Conservation (phyloP, 2,113 vertebrate species). For the Bombycilla garrulus region DNA sequence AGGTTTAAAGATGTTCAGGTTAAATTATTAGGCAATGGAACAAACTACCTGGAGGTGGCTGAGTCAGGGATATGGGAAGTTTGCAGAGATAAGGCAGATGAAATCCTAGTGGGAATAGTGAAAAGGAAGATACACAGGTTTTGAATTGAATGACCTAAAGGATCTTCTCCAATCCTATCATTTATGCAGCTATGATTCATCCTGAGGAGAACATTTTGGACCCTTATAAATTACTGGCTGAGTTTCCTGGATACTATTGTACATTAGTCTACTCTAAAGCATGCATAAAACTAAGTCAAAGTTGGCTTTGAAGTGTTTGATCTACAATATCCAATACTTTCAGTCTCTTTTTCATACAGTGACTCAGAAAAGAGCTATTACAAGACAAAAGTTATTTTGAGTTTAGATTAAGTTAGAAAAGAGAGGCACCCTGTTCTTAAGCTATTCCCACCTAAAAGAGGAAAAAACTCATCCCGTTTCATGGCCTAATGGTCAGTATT, state of each 20-base stretch:
- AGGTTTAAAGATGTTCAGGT: not conserved
- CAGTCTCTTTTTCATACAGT: slow-evolving; percentile 29
- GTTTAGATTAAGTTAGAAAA: slow-evolving; percentile 42
- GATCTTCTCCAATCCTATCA: slow-evolving; percentile 40
- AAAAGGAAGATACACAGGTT: slow-evolving; percentile 2
- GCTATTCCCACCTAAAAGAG: not conserved
- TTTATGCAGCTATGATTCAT: slow-evolving; percentile 60
- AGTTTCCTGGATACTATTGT: slow-evolving; percentile 55
- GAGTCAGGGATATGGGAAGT: not conserved
- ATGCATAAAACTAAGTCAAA: slow-evolving; percentile 40
- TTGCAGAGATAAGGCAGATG: not conserved
- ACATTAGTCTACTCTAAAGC: slow-evolving; percentile 53
- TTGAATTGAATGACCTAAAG: slow-evolving; percentile 22
- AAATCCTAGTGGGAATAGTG: slow-evolving; percentile 10
- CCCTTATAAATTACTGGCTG: slow-evolving; percentile 57
- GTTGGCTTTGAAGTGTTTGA: slow-evolving; percentile 63
- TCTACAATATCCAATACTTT: slow-evolving; percentile 27
- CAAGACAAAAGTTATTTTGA: slow-evolving; percentile 55
- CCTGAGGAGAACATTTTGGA: slow-evolving; percentile 59
- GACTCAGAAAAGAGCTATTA: slow-evolving; percentile 51
- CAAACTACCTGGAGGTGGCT: not conserved
- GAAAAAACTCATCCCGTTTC: not conserved
- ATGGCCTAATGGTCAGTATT: not conserved
- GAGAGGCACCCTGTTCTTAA: slow-evolving; percentile 8
- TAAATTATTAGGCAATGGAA: slow-evolving; percentile 48